Conservation (phyloP, 1,140 invertebrate species). For the Ostrea denselamellosa region DNA sequence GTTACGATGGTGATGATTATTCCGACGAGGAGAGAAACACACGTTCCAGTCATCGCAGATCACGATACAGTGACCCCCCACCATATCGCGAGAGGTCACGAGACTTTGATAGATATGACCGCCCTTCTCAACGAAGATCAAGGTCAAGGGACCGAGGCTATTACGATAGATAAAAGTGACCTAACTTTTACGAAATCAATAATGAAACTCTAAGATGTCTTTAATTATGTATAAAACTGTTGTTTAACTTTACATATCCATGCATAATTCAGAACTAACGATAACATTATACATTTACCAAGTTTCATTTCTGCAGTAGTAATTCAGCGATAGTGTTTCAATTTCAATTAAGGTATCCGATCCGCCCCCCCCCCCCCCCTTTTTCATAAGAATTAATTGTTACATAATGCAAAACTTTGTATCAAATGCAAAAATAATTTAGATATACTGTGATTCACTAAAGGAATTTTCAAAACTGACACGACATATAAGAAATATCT, state of each 20-base stretch:
- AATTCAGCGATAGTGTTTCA: background rate
- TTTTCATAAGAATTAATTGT: no score
- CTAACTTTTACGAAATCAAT: background rate
- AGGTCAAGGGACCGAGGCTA: constrained; percentile 1
- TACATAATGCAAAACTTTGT: no score
- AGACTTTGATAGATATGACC: constrained; percentile 28
- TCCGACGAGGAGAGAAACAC: background rate
- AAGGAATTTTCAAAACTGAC: no score
- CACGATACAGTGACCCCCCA: constrained; percentile 8
- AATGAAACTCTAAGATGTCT: background rate
- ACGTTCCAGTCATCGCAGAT: background rate
- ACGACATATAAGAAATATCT: no score
- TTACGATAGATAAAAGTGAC: background rate
- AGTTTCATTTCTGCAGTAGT: background rate
- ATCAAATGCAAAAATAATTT: no score
- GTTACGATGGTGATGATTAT: background rate
- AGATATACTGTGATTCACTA: no score
- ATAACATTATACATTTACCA: background rate
- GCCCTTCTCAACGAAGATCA: background rate
- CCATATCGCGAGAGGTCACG: constrained; percentile 13
- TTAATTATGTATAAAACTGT: background rate
- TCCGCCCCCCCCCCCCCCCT: no score
- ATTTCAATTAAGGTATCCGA: no score
- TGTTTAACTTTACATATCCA: background rate
- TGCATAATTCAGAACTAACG: background rate